phyloP scores from a whole-genome alignment of 2,888 invertebrate genomes.

The Coleophora deauratella region DNA sequence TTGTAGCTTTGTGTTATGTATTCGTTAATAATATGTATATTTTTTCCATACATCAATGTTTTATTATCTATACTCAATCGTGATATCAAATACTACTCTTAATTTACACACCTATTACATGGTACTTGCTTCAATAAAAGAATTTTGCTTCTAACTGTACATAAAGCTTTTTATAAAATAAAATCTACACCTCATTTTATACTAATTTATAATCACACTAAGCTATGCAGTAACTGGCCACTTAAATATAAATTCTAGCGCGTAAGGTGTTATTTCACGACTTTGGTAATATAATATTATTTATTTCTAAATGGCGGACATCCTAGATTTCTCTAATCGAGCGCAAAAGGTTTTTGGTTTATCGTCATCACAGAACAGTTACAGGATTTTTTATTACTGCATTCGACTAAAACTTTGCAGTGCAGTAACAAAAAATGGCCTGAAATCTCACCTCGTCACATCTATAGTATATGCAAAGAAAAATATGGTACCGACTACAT shows the following conservation, averaged over 20 bases:
- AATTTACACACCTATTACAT: conserved; percentile 60
- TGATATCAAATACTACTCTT: conserved; percentile 70
- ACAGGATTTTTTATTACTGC: conserved; percentile 34
- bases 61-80: conserved; percentile 46
- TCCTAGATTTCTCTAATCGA: conserved; percentile 27
- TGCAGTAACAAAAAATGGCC: conserved; percentile 37
- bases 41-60: conserved; percentile 17
- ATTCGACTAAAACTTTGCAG: conserved; percentile 4
- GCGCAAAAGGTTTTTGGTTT: conserved; percentile 37
- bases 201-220: conserved; percentile 54
- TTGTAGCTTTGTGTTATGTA: conserved; percentile 64
- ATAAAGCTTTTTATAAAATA: conserved; percentile 68
- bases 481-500: conserved; percentile 29
- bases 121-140: conserved; percentile 51
- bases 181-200: conserved; percentile 56
- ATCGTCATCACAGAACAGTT: conserved; percentile 56
- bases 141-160: conserved; percentile 65
- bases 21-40: conserved; percentile 43
- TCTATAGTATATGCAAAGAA: conserved; percentile 38
- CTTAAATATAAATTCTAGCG: conserved; percentile 36
- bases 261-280: conserved; percentile 38
- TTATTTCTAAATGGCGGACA: conserved; percentile 42
- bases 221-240: conserved; percentile 59
- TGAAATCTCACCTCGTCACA: conserved; percentile 38
- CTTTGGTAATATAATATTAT: conserved; percentile 19